Base-by-base conservation (phyloP, 2,888 invertebrate species). In the Clivina fossor region DNA sequence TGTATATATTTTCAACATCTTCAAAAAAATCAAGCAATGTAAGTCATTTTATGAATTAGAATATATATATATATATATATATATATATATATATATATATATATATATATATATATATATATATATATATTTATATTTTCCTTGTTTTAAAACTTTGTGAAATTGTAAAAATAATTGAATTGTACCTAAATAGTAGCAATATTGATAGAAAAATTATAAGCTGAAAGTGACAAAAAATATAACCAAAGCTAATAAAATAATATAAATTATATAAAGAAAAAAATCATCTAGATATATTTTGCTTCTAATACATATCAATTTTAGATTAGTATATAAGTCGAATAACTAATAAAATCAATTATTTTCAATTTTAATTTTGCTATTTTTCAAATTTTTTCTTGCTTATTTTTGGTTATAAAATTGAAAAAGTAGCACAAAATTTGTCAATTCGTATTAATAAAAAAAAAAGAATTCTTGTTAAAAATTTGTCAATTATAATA, bases 271-370 rank as follows among this genome's bases (percentile, higher is more conserved):
- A 43, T 43, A 44, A 30, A n/a, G n/a, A n/a, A n/a, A 24, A 30
- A 44, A 44, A 44, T 44, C 30, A 44, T 44, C 28, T 44, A 44
- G 44, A 20, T n/a, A 20, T 47, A 47, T 47, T 47, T 47, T 47
- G 47, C 47, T 47, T 47, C 33, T 47, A 47, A 47, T 47, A 47
- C 47, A 47, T 47, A 47, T 47, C 47, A 47, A 47, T 47, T 33
- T 11, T 47, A 47, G 47, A 46, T 15, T 47, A 47, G 47, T 33
- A 30, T 44, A 28, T 11, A 44, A n/a, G n/a, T n/a, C 28, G 28
- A 26, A 16, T 32, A 46, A 46, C 47, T 47, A 20, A 47, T 44
- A 4, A 44, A 44, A 28, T 28, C 32, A 18, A 30, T 44, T 44
- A 11, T 28, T 44, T 44, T 16, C n/a, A n/a, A n/a, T 7, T 44